phyloP scores from a whole-genome alignment of 2,797 vertebrate genomes.

The Danionella dracula region DNA sequence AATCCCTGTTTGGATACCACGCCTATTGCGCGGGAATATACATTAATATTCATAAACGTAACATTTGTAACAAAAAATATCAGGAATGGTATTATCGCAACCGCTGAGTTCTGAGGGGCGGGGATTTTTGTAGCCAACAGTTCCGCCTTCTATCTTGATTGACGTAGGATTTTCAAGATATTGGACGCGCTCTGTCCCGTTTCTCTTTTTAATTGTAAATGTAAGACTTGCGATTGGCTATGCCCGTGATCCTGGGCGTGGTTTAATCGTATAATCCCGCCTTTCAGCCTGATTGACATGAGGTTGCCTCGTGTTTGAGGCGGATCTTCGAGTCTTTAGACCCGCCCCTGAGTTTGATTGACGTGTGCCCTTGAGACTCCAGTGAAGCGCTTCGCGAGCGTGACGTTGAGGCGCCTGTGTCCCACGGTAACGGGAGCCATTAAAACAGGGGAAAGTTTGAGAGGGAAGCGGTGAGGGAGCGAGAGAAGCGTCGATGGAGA shows the following conservation, averaged over 20 bases:
- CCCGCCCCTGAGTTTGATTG: slow-evolving; percentile 43
- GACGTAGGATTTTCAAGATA: not conserved
- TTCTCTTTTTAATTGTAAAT: too few relatives aligned
- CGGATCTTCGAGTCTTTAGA: not conserved
- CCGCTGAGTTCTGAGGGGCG: too few relatives aligned
- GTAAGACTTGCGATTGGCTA: too few relatives aligned
- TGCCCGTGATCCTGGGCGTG: too few relatives aligned
- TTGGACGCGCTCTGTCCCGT: too few relatives aligned
- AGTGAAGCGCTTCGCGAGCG: not conserved
- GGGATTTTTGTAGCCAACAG: not conserved
- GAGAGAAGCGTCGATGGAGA: not conserved
- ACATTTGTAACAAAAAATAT: too few relatives aligned
- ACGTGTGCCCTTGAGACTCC: slow-evolving; percentile 44
- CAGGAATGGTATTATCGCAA: too few relatives aligned
- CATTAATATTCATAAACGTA: too few relatives aligned
- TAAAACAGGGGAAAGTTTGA: not conserved
- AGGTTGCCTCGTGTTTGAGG: slow-evolving; percentile 8
- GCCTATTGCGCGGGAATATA: too few relatives aligned
- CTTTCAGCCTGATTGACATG: too few relatives aligned
- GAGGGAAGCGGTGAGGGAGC: not conserved
- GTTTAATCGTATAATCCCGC: too few relatives aligned
- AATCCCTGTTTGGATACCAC: too few relatives aligned
- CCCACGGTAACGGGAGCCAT: not conserved
- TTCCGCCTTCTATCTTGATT: not conserved
- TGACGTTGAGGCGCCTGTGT: not conserved